Conservation (phyloP, 2,113 vertebrate genomes). For the Neoarius graeffei region DNA sequence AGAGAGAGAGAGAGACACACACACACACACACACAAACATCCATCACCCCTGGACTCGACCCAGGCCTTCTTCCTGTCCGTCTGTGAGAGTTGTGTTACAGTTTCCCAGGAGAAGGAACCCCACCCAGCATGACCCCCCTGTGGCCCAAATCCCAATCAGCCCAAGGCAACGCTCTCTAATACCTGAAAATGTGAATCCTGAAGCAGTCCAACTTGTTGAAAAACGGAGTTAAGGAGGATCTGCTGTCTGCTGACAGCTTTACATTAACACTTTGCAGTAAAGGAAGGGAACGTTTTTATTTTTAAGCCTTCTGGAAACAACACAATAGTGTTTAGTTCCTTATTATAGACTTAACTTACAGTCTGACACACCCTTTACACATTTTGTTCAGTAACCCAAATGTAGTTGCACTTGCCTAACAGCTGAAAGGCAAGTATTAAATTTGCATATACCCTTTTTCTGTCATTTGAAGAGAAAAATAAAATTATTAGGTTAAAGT, state of each 20-base stretch:
- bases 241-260: background rate
- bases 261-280: background rate
- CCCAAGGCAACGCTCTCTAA: background rate
- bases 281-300: background rate
- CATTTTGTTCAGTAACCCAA: background rate
- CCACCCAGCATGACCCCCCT: background rate
- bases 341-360: background rate
- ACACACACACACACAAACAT: too few relatives aligned
- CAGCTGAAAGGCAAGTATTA: background rate
- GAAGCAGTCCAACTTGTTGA: background rate
- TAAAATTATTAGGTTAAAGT: background rate
- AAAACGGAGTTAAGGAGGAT: background rate
- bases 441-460: background rate
- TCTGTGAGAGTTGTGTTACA: conserved; percentile 26
- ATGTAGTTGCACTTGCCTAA: background rate
- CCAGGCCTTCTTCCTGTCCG: conserved; percentile 33
- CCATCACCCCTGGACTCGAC: background rate
- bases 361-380: background rate
- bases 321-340: background rate
- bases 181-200: background rate
- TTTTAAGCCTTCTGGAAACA: background rate
- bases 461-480: background rate
- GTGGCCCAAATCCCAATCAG: background rate
- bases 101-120: conserved; percentile 32
- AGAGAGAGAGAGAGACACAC: background rate